Conservation (phyloP, 2,888 invertebrate species). For the Chelonus formosanus region DNA sequence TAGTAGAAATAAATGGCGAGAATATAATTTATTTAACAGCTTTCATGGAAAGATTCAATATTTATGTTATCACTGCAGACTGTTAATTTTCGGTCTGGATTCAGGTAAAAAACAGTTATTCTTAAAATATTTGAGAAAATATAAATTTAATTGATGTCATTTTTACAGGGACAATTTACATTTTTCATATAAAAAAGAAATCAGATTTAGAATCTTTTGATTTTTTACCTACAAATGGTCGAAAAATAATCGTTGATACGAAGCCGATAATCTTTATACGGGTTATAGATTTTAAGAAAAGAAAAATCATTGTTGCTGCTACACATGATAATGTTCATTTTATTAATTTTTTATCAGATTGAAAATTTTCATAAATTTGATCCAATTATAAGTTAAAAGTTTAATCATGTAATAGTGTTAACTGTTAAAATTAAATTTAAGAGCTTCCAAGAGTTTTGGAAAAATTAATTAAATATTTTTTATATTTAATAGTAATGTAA, state of each 20-base stretch:
- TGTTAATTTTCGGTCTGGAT: neutral
- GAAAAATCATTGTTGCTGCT: neutral
- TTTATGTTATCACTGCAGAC: neutral
- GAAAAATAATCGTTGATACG: slow-evolving; percentile 2
- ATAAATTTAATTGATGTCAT: neutral
- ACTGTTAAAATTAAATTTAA: too few relatives aligned
- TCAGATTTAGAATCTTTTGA: neutral
- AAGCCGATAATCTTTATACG: neutral
- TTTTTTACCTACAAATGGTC: neutral
- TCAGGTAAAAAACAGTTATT: neutral
- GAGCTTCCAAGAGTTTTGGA: too few relatives aligned
- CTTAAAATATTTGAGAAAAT: neutral
- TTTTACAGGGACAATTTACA: neutral
- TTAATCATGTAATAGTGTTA: neutral
- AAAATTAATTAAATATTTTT: too few relatives aligned
- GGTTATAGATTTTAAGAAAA: neutral
- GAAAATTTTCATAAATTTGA: too few relatives aligned
- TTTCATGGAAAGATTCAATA: neutral
- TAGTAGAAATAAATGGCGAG: too few relatives aligned
- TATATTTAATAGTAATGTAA: too few relatives aligned
- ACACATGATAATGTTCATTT: neutral
- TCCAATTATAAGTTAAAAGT: neutral
- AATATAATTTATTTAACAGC: neutral
- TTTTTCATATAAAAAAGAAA: neutral
- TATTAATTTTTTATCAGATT: neutral